Percentiles rank a stretch among this genome's conserved stretches.
Evolutionary conservation across 1,140 invertebrate genomes (phyloP).

Genomic region (Lanistes nyassanus): DNA sequence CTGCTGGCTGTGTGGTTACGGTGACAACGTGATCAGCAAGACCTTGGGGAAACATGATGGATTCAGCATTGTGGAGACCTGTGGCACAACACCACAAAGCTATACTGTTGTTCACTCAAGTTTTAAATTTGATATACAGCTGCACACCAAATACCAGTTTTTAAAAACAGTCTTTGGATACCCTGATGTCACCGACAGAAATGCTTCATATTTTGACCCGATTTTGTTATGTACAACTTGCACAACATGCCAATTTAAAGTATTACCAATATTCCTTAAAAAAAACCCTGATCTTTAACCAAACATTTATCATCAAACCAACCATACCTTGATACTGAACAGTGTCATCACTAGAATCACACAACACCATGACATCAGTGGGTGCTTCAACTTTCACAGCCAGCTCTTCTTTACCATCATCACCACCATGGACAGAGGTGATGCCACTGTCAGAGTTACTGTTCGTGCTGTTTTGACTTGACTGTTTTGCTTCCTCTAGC

Average conservation of each 20-base stretch:
- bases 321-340: slow-evolving; percentile 26
- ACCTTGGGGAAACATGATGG: slow-evolving; percentile 40
- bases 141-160: too few relatives aligned
- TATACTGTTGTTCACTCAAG: too few relatives aligned
- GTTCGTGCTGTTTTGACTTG: background rate
- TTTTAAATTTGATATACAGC: too few relatives aligned
- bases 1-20: slow-evolving; percentile 40
- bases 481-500: slow-evolving; percentile 23
- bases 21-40: slow-evolving; percentile 48
- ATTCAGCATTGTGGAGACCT: slow-evolving; percentile 41
- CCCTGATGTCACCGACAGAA: too few relatives aligned
- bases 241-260: too few relatives aligned
- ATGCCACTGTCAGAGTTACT: background rate
- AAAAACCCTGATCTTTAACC: too few relatives aligned
- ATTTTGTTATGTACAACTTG: too few relatives aligned
- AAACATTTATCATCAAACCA: background rate
- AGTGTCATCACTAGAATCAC: slow-evolving; percentile 13
- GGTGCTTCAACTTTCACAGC: slow-evolving; percentile 1
- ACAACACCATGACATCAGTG: slow-evolving; percentile 8
- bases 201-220: too few relatives aligned
- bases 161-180: too few relatives aligned
- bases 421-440: background rate
- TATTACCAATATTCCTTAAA: too few relatives aligned
- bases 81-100: background rate
- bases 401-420: background rate